Percentiles rank a stretch among this genome's conserved stretches.
Evolutionary conservation across 2,797 vertebrate genomes (phyloP).

Genomic region (Taeniopygia guttata): DNA sequence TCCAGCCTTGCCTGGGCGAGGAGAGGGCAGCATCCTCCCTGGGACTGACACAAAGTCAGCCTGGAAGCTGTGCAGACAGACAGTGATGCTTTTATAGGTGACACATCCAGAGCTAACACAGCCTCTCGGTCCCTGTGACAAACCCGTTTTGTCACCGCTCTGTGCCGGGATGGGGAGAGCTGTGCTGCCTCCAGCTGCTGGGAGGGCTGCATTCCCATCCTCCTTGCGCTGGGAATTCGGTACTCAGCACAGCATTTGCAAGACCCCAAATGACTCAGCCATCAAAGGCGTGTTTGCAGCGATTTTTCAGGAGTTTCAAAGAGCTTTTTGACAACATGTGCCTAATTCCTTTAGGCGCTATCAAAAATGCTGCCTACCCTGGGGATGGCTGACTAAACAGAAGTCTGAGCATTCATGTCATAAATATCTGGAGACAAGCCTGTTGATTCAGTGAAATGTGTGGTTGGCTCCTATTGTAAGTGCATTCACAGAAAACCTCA

Average conservation of each 20-base stretch:
- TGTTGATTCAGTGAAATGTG: constrained; percentile 65
- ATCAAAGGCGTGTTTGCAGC: not conserved
- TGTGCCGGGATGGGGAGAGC: not conserved
- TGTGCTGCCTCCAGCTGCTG: not conserved
- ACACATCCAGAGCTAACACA: not conserved
- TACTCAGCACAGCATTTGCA: not conserved
- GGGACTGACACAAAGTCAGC: not conserved
- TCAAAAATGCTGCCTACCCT: not conserved
- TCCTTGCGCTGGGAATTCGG: not conserved
- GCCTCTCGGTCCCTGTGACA: not conserved
- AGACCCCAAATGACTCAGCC: not conserved
- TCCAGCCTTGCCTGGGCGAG: not conserved
- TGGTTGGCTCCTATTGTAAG: constrained; percentile 58
- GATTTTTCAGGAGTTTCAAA: not conserved
- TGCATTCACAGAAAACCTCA: constrained; percentile 63
- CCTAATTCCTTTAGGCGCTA: not conserved
- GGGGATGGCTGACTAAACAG: constrained; percentile 33
- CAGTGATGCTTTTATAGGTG: constrained; percentile 3
- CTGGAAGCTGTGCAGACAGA: not conserved
- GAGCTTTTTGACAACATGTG: not conserved
- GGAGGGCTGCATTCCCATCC: not conserved
- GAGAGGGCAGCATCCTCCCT: not conserved
- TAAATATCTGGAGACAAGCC: constrained; percentile 59
- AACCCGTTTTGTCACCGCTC: not conserved
- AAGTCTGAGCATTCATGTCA: constrained; percentile 44